Evolutionary conservation across 2,113 vertebrate species (phyloP).

Genomic region (Charadrius vociferus): DNA sequence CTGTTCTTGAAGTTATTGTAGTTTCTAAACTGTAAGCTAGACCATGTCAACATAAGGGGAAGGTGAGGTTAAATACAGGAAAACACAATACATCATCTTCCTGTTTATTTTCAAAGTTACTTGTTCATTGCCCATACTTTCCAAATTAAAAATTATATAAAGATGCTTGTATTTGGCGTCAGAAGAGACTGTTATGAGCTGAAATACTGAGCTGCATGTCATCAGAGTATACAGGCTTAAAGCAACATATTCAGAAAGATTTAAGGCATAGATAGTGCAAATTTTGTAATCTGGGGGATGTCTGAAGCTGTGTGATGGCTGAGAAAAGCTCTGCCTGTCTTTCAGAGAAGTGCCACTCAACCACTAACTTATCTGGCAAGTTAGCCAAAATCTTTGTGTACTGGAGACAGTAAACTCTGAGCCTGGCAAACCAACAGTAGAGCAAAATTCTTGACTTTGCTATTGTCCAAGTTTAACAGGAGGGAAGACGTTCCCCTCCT

Average conservation of each 20-base stretch:
- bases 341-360: not conserved
- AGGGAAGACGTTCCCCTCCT: not conserved
- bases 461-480: not conserved
- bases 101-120: not conserved
- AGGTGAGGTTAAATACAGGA: not conserved
- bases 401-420: not conserved
- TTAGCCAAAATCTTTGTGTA: not conserved
- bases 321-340: not conserved
- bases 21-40: not conserved
- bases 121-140: not conserved
- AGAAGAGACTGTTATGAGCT: not conserved
- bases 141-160: not conserved
- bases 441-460: not conserved
- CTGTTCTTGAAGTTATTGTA: not conserved
- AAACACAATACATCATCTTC: not conserved
- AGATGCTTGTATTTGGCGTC: not conserved
- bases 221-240: not conserved
- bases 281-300: not conserved
- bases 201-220: not conserved
- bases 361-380: not conserved
- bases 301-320: not conserved
- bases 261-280: not conserved
- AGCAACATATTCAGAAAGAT: not conserved
- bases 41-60: not conserved
- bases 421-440: not conserved